Evolutionary conservation across 2,113 vertebrate genomes (phyloP), one percentile per base, ranked within the genome.

Genomic region (Leuciscus idus): DNA sequence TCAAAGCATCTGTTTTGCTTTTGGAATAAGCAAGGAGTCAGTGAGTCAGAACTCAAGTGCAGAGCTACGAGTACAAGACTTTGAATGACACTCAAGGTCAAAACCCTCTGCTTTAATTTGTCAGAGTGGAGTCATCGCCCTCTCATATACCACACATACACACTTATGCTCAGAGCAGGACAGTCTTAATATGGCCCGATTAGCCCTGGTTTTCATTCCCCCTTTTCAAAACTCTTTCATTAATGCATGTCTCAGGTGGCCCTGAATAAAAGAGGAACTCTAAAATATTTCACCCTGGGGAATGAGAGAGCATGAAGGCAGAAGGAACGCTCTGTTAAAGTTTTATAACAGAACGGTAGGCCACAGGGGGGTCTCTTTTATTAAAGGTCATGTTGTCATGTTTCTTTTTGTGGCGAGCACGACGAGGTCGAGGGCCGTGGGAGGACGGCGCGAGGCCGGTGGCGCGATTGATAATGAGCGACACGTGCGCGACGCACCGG

Each of bases 181-280:
- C 43, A 21, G 55, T 50, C 83, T 77, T 48, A 68, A 85, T 81
- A 46, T 59, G 70, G 57, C 77, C 52, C 13, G 50, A 75, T 85
- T 85, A 78, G 70, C 84, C 80, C 48, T 55, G 26, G 39, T 48
- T 36, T 81, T 15, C 36, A 61, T 83, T 86, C 19, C 62, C 73
- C 15, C 50, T 52, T 83, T 86, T 68, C 50, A 23, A 68, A 72
- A 21, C 72, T 74, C 59, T 48, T 78, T 86, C 17, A 62, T 55
- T 62, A 84, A 86, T 85, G 72, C 72, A 85, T 88, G 39, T 83
- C 81, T 84, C 36, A 48, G 6, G 28, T 84, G 57, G 12, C 21
- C 48, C n/a, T 79, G 43, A 39, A 83, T 39, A 52, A 83, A 48
- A 52, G n/a, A 28, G 39, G 28, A 48, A 30, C 23, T 64, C 23